phyloP scores from a whole-genome alignment of 2,113 vertebrate genomes.

The Bolborhynchus lineola region DNA sequence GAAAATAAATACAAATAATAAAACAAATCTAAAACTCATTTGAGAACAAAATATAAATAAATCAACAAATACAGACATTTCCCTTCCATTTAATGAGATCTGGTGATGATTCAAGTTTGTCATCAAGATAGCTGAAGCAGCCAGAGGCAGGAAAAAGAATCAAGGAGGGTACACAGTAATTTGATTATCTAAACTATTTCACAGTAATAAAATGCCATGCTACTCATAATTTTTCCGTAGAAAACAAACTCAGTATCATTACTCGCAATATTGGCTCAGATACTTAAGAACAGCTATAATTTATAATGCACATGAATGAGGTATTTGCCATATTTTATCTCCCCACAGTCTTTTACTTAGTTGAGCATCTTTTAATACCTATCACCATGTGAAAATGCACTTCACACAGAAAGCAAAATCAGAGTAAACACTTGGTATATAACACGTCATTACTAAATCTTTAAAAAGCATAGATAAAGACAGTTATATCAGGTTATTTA shows the following conservation, averaged over 20 bases:
- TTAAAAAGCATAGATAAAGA: background rate
- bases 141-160: background rate
- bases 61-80: background rate
- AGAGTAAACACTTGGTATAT: background rate
- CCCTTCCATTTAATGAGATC: background rate
- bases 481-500: background rate
- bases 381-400: background rate
- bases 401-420: background rate
- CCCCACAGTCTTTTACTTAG: background rate
- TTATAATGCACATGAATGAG: background rate
- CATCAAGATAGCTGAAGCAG: background rate
- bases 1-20: too few species aligned
- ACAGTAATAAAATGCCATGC: background rate
- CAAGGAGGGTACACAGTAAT: fast-evolving
- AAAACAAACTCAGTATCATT: background rate
- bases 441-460: background rate
- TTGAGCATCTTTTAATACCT: background rate
- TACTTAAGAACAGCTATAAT: background rate
- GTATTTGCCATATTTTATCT: background rate
- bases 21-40: too few species aligned
- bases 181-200: background rate
- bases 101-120: background rate
- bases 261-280: background rate
- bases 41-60: too few species aligned
- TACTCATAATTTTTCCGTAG: background rate